phyloP scores from a whole-genome alignment of 2,113 vertebrate genomes.

The Chaetodon auriga region DNA sequence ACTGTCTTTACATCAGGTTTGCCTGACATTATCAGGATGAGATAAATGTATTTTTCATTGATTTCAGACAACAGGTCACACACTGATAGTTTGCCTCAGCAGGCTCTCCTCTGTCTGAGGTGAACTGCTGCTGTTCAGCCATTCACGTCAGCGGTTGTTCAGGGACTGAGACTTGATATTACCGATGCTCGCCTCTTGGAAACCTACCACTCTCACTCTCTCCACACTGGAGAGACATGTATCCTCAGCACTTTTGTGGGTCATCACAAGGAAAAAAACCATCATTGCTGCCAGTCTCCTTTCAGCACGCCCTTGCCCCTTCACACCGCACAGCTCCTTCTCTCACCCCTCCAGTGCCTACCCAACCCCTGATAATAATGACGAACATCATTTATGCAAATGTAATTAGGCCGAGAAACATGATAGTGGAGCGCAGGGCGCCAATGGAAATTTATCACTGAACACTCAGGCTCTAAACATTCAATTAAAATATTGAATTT shows the following conservation, averaged over 20 bases:
- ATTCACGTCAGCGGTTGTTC: conserved; percentile 9
- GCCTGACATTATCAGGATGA: conserved; percentile 72
- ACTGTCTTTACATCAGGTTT: conserved; percentile 60
- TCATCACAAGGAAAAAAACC: conserved; percentile 21
- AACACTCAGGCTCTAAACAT: conserved; percentile 97
- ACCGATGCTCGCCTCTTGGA: conserved; percentile 13
- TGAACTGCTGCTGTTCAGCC: conserved; percentile 29
- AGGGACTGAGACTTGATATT: conserved; percentile 49
- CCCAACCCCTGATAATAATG: conserved; percentile 92
- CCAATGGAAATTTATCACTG: conserved; percentile 96
- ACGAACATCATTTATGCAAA: conserved; percentile 99
- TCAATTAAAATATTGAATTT: conserved; percentile 99
- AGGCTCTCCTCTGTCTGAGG: conserved; percentile 10
- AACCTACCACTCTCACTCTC: conserved; percentile 37
- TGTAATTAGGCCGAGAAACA: conserved; percentile 97
- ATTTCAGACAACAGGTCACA: conserved; percentile 62
- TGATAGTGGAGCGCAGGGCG: conserved; percentile 90
- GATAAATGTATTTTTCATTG: conserved; percentile 70
- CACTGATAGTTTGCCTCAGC: conserved; percentile 31
- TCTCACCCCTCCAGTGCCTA: conserved; percentile 84
- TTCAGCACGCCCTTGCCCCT: conserved; percentile 30
- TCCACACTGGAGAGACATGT: conserved; percentile 20
- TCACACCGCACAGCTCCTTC: conserved; percentile 43
- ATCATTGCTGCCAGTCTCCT: conserved; percentile 35
- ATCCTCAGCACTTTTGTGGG: conserved; percentile 48